Conservation (phyloP, 2,113 vertebrate species). For the Gavialis gangeticus region DNA sequence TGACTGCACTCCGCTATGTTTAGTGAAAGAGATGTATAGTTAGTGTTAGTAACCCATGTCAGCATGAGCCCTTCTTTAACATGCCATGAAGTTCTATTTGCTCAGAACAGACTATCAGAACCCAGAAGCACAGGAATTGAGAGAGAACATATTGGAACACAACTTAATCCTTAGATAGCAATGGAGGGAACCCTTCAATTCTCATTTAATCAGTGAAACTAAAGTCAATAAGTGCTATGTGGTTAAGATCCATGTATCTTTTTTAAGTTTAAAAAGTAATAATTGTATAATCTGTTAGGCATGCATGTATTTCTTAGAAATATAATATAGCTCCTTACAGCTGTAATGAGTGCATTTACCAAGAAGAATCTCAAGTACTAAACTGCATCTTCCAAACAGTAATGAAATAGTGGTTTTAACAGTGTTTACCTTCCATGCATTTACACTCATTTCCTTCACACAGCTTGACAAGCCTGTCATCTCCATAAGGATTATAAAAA, state of each 20-base stretch:
- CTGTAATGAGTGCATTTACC: neutral
- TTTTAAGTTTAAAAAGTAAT: neutral
- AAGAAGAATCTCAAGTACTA: neutral
- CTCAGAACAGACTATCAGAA: neutral
- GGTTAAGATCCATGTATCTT: neutral
- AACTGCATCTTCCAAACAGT: neutral
- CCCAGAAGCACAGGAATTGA: neutral
- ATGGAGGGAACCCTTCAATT: neutral
- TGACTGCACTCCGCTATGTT: constrained; percentile 82
- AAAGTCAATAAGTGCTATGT: neutral
- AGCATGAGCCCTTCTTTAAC: neutral
- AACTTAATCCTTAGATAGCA: neutral
- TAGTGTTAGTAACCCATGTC: neutral
- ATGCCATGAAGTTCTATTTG: neutral
- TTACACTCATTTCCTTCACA: constrained; percentile 88
- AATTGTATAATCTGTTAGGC: neutral
- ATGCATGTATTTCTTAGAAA: neutral
- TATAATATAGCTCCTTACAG: neutral
- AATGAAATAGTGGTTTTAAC: neutral
- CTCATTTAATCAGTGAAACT: neutral
- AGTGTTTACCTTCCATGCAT: constrained; percentile 89
- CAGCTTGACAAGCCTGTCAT: constrained; percentile 83
- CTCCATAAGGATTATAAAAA: constrained; percentile 80
- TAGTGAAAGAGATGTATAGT: neutral
- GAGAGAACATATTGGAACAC: neutral